Conservation (phyloP, 2,888 invertebrate genomes). For the Diarsia rubi region DNA sequence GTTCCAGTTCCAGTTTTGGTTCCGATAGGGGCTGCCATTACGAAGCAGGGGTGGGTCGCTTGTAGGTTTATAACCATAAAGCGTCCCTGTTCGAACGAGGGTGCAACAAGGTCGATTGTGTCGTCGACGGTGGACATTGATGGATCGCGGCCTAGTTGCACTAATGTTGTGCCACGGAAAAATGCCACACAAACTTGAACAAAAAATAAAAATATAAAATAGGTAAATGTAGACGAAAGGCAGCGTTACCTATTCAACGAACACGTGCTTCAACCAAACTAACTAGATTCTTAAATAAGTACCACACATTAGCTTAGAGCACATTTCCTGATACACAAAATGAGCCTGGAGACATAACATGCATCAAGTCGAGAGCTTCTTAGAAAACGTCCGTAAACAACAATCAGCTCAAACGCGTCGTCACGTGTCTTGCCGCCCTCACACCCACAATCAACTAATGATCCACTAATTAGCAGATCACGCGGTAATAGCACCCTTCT, state of each 20-base stretch:
- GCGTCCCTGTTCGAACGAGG: neutral
- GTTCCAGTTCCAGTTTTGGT: neutral
- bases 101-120: neutral
- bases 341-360: constrained; percentile 5
- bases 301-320: neutral
- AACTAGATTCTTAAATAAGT: neutral
- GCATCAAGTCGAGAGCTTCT: constrained; percentile 15
- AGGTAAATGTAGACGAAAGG: neutral
- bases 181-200: neutral
- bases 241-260: neutral
- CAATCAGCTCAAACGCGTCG: constrained; percentile 5
- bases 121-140: neutral
- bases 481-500: constrained; percentile 1
- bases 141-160: neutral
- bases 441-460: constrained; percentile 26
- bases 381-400: constrained; percentile 32
- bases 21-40: neutral
- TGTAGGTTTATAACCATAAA: neutral
- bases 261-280: neutral
- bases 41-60: neutral
- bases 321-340: constrained; percentile 8
- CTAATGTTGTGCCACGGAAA: neutral
- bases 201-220: neutral
- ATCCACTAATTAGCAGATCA: constrained; percentile 18
- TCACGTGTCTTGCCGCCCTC: constrained; percentile 38